Percentiles rank a stretch among this genome's conserved stretches.
These are phyloP conservation scores for Leucophenga montana DNA, from an alignment of 2,888 invertebrate species.

Conservation along the genomic window DNA sequence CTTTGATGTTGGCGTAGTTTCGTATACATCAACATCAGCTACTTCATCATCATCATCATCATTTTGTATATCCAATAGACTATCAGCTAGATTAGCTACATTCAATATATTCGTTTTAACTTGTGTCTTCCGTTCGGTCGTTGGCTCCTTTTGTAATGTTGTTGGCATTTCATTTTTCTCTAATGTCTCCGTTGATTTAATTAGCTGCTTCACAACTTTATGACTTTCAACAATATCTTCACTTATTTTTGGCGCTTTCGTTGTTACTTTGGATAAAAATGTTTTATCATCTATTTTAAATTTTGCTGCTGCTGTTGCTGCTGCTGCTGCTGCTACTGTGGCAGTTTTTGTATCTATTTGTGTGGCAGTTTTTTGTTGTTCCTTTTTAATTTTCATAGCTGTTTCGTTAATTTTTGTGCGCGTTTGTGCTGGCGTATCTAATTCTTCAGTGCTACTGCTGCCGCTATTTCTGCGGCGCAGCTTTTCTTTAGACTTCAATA, in stretches of 20 bases:
- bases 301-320: background rate
- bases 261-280: constrained; percentile 7
- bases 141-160: background rate
- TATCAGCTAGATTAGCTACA: constrained; percentile 44
- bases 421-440: constrained; percentile 35
- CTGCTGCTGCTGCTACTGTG: background rate
- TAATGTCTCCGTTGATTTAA: background rate
- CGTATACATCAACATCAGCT: background rate
- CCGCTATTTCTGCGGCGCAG: background rate
- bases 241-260: constrained; percentile 17
- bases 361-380: constrained; percentile 5
- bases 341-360: constrained; percentile 5
- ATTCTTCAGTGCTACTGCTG: background rate
- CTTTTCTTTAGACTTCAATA: background rate
- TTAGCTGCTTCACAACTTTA: background rate
- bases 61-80: constrained; percentile 38
- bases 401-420: background rate
- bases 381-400: constrained; percentile 1
- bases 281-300: constrained; percentile 12
- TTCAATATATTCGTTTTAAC: constrained; percentile 40
- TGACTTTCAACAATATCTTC: constrained; percentile 27
- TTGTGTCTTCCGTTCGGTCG: constrained; percentile 32
- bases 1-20: no score
- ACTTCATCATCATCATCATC: background rate
- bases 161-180: background rate